Percentiles rank a stretch among this genome's conserved stretches.
Conservation (phyloP, 2,888 invertebrate species). For the Barypeithes pellucidus region DNA sequence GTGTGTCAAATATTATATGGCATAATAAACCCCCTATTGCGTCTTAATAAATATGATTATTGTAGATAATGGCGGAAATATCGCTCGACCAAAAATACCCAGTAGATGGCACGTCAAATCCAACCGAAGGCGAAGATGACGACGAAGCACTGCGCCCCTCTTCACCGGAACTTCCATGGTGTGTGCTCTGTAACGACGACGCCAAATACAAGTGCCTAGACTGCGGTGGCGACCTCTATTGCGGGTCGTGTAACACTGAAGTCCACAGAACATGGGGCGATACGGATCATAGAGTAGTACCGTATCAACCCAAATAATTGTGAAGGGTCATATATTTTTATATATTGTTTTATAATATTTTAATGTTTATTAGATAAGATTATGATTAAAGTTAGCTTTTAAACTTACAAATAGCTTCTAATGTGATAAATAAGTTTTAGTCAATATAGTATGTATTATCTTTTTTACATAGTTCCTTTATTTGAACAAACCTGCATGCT, state of each 20-base stretch:
- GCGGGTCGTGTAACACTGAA: slow-evolving; percentile 82
- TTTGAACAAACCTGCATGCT: no score
- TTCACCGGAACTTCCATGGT: slow-evolving; percentile 81
- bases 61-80: slow-evolving; percentile 71
- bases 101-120: slow-evolving; percentile 50
- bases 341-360: no score
- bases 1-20: no score
- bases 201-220: slow-evolving; percentile 82
- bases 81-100: slow-evolving; percentile 70
- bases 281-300: slow-evolving; percentile 66
- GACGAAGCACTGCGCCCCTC: slow-evolving; percentile 55
- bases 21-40: no score
- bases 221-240: slow-evolving; percentile 88
- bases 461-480: no score
- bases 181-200: slow-evolving; percentile 89
- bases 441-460: no score
- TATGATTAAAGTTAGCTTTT: no score
- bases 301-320: slow-evolving; percentile 57
- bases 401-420: no score
- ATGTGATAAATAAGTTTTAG: no score
- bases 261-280: slow-evolving; percentile 74
- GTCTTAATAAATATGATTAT: no score
- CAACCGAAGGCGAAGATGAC: slow-evolving; percentile 40
- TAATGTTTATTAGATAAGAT: no score
- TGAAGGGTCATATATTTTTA: no score